Evolutionary conservation across 2,797 vertebrate genomes (phyloP).

Genomic region (Prionace glauca): DNA sequence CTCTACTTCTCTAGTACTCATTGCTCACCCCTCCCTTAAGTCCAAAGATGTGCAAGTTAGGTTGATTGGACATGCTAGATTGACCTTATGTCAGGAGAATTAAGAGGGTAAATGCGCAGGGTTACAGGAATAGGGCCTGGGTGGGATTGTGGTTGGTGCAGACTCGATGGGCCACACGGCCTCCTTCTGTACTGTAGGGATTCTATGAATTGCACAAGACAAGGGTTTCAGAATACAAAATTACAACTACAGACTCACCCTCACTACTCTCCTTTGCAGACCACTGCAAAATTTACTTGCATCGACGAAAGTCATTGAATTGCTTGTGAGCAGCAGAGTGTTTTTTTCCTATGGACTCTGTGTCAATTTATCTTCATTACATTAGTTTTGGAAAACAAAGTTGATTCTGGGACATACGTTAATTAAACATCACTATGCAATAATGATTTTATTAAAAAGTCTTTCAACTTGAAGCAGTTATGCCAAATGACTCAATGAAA

Average conservation of each 20-base stretch:
- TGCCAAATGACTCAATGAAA: not conserved
- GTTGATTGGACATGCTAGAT: too few relatives aligned
- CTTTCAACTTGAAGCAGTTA: not conserved
- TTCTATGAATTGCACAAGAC: not conserved
- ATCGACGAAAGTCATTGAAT: not conserved
- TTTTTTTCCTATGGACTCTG: not conserved
- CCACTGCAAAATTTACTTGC: not conserved
- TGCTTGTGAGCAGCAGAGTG: not conserved
- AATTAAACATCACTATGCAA: not conserved
- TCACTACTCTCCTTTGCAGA: not conserved
- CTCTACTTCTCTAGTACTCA: not conserved
- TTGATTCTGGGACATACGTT: not conserved
- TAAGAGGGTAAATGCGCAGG: too few relatives aligned
- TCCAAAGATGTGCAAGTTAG: too few relatives aligned
- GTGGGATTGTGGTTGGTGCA: too few relatives aligned
- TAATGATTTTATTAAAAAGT: not conserved
- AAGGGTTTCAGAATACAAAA: not conserved
- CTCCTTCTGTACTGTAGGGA: too few relatives aligned
- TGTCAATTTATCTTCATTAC: not conserved
- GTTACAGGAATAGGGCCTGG: too few relatives aligned
- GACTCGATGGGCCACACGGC: too few relatives aligned
- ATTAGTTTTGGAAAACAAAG: not conserved
- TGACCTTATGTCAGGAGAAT: too few relatives aligned
- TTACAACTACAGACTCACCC: not conserved
- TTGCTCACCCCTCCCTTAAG: not conserved